These are phyloP conservation scores for Drosophila vallismaia DNA, from an alignment of 2,888 invertebrate species.

Conservation along the genomic window DNA sequence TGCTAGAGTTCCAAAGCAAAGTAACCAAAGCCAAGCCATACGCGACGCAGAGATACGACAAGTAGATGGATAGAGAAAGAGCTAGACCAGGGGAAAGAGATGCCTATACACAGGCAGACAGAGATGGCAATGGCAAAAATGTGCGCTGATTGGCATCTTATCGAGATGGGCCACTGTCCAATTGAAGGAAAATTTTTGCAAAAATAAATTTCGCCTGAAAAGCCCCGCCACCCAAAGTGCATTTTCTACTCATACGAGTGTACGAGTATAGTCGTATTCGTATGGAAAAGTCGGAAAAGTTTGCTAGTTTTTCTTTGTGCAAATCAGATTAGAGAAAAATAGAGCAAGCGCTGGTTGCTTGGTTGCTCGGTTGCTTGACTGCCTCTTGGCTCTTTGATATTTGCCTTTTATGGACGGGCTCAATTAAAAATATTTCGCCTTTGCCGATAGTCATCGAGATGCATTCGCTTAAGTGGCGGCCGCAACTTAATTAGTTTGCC, in stretches of 20 bases:
- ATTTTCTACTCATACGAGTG: conserved; percentile 1
- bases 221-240: conserved; percentile 65
- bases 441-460: conserved; percentile 59
- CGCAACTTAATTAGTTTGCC: conserved; percentile 69
- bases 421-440: conserved; percentile 71
- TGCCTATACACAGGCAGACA: conserved; percentile 18
- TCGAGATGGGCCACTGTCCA: conserved; percentile 84
- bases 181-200: conserved; percentile 81
- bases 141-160: conserved; percentile 83
- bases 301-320: conserved; percentile 31
- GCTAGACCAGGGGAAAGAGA: conserved; percentile 25
- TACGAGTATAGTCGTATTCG: conserved; percentile 9
- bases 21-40: conserved; percentile 11
- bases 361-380: conserved; percentile 16
- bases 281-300: conserved; percentile 36
- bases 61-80: conserved; percentile 16
- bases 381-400: conserved; percentile 57
- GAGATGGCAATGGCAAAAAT: conserved; percentile 54
- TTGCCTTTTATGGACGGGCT: conserved; percentile 59
- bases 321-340: conserved; percentile 70
- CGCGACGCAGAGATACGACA: neutral
- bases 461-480: conserved; percentile 45
- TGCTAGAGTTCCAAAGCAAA: conserved; percentile 41
- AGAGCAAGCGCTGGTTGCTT: conserved; percentile 39
- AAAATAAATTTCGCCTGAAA: conserved; percentile 74